Base-by-base conservation (phyloP, 23 tunicate genomes). In the Clavelina lepadiformis region DNA sequence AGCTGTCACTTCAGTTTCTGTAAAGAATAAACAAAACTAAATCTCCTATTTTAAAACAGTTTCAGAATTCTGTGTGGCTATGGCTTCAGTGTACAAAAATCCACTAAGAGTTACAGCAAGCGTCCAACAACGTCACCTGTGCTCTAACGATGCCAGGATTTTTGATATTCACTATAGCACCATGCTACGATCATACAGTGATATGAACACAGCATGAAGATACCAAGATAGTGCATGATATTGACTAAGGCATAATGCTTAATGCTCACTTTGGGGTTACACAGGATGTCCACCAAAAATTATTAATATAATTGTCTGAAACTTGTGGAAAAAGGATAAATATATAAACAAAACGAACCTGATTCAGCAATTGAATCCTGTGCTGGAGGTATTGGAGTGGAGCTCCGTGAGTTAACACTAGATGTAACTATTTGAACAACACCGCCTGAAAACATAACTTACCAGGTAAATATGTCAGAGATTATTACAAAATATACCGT, bases 371-470 rank as follows among this genome's bases (percentile, higher is more conserved):
- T 41, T 8, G n/a, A 11, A 11, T 8, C 61, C 20, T 64, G 19
- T 2, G 34, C 38, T 29, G 28, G 63, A 1, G 75, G 24, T 25
- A 33, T 33, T 3, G 82, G 38, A 3, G 72, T 66, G 5, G 67
- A 51, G 25, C 50, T 35, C 19, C 72, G 53, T 2, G 70, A 49
- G 1, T 51, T 35, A 1, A 53, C 68, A 41, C 60, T 44, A 26
- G 77, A 33, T 30, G 87, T 71, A 25, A 80, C 79, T 4, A 80
- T 80, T 47, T 80, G 76, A 34, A 80, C 87, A 22, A 71, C 63
- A 30, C 87, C 87, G 63, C 87, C 76, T 71, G 65, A 8, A 45
- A 65, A 2, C 15, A 41, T 41, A 27, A 3, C 29, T 57, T 3
- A 21, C 5, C 27, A 2, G 5, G 2, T 2, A 4, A 3, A 7